Conservation (phyloP, 2,888 invertebrate genomes). For the Pterobdella sp. region DNA sequence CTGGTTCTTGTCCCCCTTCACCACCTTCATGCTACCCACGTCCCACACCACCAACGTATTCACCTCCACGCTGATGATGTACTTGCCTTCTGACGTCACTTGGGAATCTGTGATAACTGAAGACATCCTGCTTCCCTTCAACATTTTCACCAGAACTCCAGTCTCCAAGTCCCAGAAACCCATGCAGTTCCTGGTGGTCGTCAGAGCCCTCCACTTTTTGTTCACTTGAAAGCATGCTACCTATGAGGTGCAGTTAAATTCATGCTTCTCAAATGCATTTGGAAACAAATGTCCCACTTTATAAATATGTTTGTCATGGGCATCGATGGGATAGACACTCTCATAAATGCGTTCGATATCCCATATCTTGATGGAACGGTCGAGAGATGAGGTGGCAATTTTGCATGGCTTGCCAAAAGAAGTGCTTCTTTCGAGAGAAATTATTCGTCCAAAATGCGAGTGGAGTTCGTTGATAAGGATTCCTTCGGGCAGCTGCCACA, state of each 20-base stretch:
- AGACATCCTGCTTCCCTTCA: constrained; percentile 57
- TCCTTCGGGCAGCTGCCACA: constrained; percentile 71
- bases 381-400: constrained; percentile 89
- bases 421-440: constrained; percentile 77
- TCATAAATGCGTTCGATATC: constrained; percentile 97
- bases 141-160: constrained; percentile 72
- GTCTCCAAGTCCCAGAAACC: constrained; percentile 86
- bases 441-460: constrained; percentile 91
- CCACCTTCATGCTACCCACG: constrained; percentile 9
- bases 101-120: constrained; percentile 79
- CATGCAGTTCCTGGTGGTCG: constrained; percentile 85
- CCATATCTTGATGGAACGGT: constrained; percentile 96
- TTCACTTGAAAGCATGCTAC: background rate
- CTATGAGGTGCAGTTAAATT: background rate
- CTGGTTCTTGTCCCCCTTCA: background rate
- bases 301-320: constrained; percentile 90
- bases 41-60: constrained; percentile 18
- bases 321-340: constrained; percentile 71
- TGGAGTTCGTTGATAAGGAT: constrained; percentile 80
- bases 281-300: constrained; percentile 63
- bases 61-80: constrained; percentile 56
- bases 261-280: background rate
- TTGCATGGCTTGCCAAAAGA: constrained; percentile 52
- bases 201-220: constrained; percentile 46
- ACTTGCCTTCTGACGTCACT: constrained; percentile 71